Evolutionary conservation across 2,888 invertebrate genomes (phyloP).

Genomic region (Drosophila imparisetae): DNA sequence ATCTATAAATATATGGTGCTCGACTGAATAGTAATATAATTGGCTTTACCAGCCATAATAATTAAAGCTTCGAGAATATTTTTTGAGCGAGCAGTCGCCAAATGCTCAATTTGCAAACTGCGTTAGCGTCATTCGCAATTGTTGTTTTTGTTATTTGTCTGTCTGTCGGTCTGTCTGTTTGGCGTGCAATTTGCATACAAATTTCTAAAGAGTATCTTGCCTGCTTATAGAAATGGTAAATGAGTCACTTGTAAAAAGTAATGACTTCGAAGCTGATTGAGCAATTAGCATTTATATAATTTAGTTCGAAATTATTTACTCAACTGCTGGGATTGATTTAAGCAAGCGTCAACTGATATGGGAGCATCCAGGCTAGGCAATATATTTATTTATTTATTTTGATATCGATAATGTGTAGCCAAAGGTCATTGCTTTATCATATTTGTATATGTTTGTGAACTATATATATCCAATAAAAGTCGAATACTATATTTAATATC

Average conservation of each 20-base stretch:
- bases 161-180: slow-evolving; percentile 1
- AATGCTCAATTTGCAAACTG: slow-evolving; percentile 43
- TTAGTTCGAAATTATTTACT: background rate
- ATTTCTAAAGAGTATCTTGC: slow-evolving; percentile 15
- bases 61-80: slow-evolving; percentile 39
- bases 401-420: background rate
- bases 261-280: background rate
- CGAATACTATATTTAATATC: background rate
- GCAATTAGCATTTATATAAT: slow-evolving; percentile 8
- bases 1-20: slow-evolving; percentile 4
- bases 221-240: slow-evolving; percentile 19
- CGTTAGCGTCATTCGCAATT: slow-evolving; percentile 8
- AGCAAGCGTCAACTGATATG: background rate
- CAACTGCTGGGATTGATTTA: background rate
- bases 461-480: background rate
- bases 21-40: slow-evolving; percentile 40
- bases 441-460: background rate
- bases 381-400: background rate
- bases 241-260: background rate
- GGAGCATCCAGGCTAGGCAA: background rate
- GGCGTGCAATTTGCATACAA: slow-evolving; percentile 49
- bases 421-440: background rate
- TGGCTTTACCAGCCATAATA: slow-evolving; percentile 53
- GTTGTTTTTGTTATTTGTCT: background rate
- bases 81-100: slow-evolving; percentile 11